Base-by-base conservation (phyloP, 2,888 invertebrate species). In the Parnassius apollo region DNA sequence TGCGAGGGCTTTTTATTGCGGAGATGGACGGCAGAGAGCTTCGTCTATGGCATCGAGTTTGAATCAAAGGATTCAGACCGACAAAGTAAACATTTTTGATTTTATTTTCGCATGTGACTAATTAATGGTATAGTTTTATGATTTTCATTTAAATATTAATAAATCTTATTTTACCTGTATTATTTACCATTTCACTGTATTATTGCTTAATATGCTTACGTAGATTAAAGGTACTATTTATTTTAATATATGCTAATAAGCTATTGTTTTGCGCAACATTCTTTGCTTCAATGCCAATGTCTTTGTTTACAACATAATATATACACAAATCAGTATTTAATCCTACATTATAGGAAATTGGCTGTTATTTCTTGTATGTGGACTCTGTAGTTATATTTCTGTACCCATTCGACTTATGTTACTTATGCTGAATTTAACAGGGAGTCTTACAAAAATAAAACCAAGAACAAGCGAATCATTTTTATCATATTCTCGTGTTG, bases 1-100 rank as follows among this genome's bases (percentile, higher is more conserved):
- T 68, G 71, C 65, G 65, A 71, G 74, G 75, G 75, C 77, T 83
- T 86, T 88, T 89, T 89, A 86, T 87, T 85, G 81, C 77, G 77
- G 74, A 77, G 82, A 80, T 75, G 81, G 78, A 81, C 72, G 71
- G 76, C 75, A 75, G 75, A 76, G 83, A 78, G 18, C 73, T 9
- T 52, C 71, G 71, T 67, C 69, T 64, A 65, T 62, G 59, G 64
- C 25, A 53, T 59, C 49, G 56, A 54, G 53, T 62, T 58, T 59
- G 75, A 77, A 82, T 86, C 85, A 86, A 88, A 88, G 83, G 82
- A 76, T 79, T 81, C 74, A 64, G 35, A 72, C 79, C 82, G 83
- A 70, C 75, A 52, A 56, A 60, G 56, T 58, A 66, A 65, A 64
- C 66, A 67, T 69, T 68, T 68, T 68, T 54, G 45, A 57, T 65